These are phyloP conservation scores for Chrysolina americana DNA, from an alignment of 2,888 invertebrate genomes.

Conservation along the genomic window DNA sequence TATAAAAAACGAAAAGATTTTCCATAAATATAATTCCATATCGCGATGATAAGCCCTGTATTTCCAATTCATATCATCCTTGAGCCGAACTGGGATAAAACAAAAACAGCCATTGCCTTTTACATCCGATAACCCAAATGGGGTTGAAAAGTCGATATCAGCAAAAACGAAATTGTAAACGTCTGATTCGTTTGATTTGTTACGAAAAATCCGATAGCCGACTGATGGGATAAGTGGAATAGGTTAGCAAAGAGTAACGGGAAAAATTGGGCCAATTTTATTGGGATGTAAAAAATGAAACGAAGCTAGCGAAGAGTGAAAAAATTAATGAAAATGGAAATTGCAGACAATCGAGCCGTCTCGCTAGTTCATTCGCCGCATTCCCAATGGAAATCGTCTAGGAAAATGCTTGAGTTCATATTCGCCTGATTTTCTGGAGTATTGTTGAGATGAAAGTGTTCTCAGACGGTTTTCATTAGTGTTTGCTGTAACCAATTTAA, in stretches of 20 bases:
- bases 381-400: conserved; percentile 7
- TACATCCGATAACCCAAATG: not conserved
- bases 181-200: conserved; percentile 19
- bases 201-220: conserved; percentile 2
- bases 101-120: not conserved
- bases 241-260: conserved; percentile 1
- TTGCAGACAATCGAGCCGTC: conserved; percentile 1
- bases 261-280: conserved; percentile 1
- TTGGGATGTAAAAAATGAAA: conserved; percentile 5
- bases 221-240: conserved; percentile 8
- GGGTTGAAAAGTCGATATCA: conserved; percentile 6
- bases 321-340: conserved; percentile 23
- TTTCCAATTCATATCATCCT: conserved; percentile 5
- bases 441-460: no score
- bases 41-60: not conserved
- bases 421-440: no score
- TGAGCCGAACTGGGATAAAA: conserved; percentile 1
- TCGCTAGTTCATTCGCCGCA: not conserved
- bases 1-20: not conserved
- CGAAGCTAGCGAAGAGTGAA: conserved; percentile 2
- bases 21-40: not conserved
- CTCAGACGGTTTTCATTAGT: no score
- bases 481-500: no score
- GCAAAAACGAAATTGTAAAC: conserved; percentile 17
- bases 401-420: not conserved